These are phyloP conservation scores for Brachyhypopomus gauderio DNA, from an alignment of 2,113 vertebrate genomes.

Conservation along the genomic window DNA sequence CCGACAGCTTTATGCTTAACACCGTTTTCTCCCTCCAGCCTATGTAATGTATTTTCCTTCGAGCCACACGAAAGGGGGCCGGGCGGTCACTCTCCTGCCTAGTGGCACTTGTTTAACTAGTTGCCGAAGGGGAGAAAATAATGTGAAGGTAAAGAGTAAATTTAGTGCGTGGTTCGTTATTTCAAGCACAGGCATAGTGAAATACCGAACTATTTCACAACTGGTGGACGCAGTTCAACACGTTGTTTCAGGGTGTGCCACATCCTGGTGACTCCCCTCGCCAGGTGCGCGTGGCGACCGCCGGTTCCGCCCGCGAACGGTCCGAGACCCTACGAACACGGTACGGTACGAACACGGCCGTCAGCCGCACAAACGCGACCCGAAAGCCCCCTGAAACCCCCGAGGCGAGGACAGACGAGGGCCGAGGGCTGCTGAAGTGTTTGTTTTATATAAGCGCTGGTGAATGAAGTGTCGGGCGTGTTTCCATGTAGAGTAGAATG, in stretches of 20 bases:
- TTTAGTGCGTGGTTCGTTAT: neutral
- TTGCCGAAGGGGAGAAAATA: neutral
- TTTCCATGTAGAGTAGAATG: no score
- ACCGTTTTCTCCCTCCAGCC: neutral
- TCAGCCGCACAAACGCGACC: no score
- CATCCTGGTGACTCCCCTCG: conserved; percentile 48
- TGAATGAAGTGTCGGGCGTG: no score
- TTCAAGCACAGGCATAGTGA: neutral
- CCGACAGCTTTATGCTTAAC: neutral
- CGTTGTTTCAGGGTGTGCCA: conserved; percentile 42
- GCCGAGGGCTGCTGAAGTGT: no score
- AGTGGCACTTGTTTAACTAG: neutral
- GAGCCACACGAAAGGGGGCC: neutral
- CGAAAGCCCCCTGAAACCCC: no score
- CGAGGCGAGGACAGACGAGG: no score
- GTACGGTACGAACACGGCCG: no score
- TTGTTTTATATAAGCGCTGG: no score
- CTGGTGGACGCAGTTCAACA: neutral
- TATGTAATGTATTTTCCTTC: neutral
- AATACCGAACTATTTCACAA: neutral
- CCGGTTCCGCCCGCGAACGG: neutral
- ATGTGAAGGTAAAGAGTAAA: neutral
- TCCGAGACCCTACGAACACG: no score
- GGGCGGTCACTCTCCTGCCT: neutral
- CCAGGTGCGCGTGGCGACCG: neutral